phyloP scores from a whole-genome alignment of 2,888 invertebrate species.

The Portevinia maculata region DNA sequence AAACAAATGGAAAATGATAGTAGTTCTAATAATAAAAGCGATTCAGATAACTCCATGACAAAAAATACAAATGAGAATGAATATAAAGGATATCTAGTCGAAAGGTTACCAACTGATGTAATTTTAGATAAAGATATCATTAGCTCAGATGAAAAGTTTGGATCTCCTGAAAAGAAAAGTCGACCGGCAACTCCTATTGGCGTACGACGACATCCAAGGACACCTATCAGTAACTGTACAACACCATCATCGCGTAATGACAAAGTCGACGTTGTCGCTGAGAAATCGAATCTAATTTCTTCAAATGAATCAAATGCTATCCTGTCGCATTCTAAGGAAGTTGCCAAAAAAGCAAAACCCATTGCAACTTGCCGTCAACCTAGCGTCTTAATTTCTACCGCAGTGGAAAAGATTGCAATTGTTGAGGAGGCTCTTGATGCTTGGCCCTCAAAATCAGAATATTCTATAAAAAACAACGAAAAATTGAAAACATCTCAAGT shows the following conservation, averaged over 20 bases:
- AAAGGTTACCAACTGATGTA: slow-evolving; percentile 74
- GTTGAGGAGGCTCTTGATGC: slow-evolving; percentile 81
- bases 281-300: slow-evolving; percentile 13
- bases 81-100: slow-evolving; percentile 31
- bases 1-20: slow-evolving; percentile 76
- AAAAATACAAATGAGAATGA: slow-evolving; percentile 15
- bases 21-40: background rate
- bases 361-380: slow-evolving; percentile 82
- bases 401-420: slow-evolving; percentile 75
- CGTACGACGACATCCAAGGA: slow-evolving; percentile 80
- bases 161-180: slow-evolving; percentile 80
- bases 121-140: slow-evolving; percentile 80
- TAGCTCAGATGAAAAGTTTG: slow-evolving; percentile 81
- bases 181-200: slow-evolving; percentile 81
- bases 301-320: slow-evolving; percentile 41
- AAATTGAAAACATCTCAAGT: slow-evolving; percentile 9
- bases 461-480: background rate
- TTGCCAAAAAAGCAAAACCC: slow-evolving; percentile 76
- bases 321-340: slow-evolving; percentile 43
- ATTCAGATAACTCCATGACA: background rate
- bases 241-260: background rate
- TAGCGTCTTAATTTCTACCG: slow-evolving; percentile 75
- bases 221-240: slow-evolving; percentile 73
- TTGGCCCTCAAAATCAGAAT: slow-evolving; percentile 76
- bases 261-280: background rate